Base-by-base conservation (phyloP, 2,888 invertebrate genomes). In the Brachylomia viminalis region DNA sequence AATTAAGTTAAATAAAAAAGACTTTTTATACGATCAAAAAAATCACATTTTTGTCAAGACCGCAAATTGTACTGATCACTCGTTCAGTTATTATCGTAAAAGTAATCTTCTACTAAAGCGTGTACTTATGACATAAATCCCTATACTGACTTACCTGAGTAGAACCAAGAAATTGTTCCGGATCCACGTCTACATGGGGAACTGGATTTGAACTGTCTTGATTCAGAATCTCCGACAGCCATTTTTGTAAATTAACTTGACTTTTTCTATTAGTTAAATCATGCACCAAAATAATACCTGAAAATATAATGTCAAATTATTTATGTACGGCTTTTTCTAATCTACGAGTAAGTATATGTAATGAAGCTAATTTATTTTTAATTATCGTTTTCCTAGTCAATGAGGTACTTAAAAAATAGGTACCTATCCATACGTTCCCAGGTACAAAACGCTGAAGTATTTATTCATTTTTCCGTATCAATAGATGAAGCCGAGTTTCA, bases 201-300 rank as follows among this genome's bases (percentile, higher is more conserved):
- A 93, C 92, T 13, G 94, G 92, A 83, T 93, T 94, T 69, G 91
- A 88, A 77, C 97, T 97, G 83, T 98, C 98, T 91, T 97, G 98
- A 92, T 98, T 98, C 67, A 99, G 93, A 81, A 99, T 98, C 96
- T 99, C 99, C 62, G 98, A 97, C 2, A 99, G 95, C 99, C 99
- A 99, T 93, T 98, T 98, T 83, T 98, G 97, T 79, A 99, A 96
- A 95, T 99, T 99, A 79, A 98, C 97, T 93, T 99, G 99, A 73
- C 99, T 99, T 94, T 99, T 99, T 84, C 99, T 97, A 94, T 99
- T 99, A 10, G 99, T 99, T 90, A 99, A 96, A 96, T 99, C 99
- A 93, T 99, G 99, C 3, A 99, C 99, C 80, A 99, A 97, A 88
- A 99, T 99, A 54, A 99, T 98, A 79, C 98, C 98, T 98, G 92